Evolutionary conservation across 2,888 invertebrate genomes (phyloP).

Genomic region (Onchidella celtica): DNA sequence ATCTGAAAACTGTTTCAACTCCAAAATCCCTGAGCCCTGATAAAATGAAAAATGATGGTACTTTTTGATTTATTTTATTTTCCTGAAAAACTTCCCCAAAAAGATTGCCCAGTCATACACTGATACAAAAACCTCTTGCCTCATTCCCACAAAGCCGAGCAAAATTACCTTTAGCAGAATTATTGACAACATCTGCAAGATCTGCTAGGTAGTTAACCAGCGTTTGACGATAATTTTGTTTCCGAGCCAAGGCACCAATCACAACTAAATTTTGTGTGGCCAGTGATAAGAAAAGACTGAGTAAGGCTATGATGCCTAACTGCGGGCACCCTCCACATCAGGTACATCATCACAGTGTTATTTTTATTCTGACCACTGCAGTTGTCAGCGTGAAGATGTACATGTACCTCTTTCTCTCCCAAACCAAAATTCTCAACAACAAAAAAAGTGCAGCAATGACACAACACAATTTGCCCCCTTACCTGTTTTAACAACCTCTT

Average conservation of each 20-base stretch:
- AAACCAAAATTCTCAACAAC: slow-evolving; percentile 24
- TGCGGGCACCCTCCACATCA: slow-evolving; percentile 1
- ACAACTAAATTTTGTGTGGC: slow-evolving; percentile 54
- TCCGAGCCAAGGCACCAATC: slow-evolving; percentile 56
- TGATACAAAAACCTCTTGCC: slow-evolving; percentile 45
- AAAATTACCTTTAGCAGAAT: not conserved
- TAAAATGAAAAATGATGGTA: slow-evolving; percentile 43
- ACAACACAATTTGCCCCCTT: slow-evolving; percentile 52
- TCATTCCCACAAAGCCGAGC: slow-evolving; percentile 46
- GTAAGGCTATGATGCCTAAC: slow-evolving; percentile 21
- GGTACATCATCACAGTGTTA: not conserved
- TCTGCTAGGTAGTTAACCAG: slow-evolving; percentile 49
- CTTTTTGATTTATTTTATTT: slow-evolving; percentile 41
- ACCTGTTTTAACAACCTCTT: slow-evolving; percentile 21
- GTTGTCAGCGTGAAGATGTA: slow-evolving; percentile 43
- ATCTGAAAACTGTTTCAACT: not conserved
- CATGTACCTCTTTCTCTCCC: not conserved
- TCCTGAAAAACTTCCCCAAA: slow-evolving; percentile 23
- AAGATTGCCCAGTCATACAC: slow-evolving; percentile 40
- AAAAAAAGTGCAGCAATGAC: slow-evolving; percentile 47
- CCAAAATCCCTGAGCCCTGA: not conserved
- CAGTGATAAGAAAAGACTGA: slow-evolving; percentile 36
- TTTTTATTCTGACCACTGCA: slow-evolving; percentile 51
- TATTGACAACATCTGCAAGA: slow-evolving; percentile 26
- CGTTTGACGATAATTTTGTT: slow-evolving; percentile 31